phyloP scores from a whole-genome alignment of 1,140 invertebrate genomes.

The Conus ventricosus region DNA sequence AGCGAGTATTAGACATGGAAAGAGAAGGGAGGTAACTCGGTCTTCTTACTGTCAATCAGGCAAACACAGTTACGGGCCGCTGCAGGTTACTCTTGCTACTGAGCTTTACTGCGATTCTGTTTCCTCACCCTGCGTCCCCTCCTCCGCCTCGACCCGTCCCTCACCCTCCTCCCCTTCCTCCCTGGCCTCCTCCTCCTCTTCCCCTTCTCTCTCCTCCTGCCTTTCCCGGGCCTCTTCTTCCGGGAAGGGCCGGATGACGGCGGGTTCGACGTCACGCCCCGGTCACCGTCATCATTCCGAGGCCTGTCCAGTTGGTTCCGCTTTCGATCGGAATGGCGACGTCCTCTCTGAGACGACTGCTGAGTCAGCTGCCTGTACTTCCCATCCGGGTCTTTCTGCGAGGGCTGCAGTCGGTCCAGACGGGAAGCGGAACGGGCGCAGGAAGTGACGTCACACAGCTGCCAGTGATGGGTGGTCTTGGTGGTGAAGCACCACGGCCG shows the following conservation, averaged over 20 bases:
- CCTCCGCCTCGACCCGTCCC: background rate
- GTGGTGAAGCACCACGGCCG: conserved; percentile 65
- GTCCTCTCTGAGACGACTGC: background rate
- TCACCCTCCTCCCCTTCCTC: background rate
- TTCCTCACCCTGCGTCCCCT: background rate
- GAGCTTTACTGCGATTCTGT: background rate
- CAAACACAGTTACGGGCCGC: background rate
- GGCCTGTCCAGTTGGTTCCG: background rate
- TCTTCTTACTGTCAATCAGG: background rate
- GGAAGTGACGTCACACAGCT: conserved; percentile 60
- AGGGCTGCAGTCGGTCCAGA: background rate
- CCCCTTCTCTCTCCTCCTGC: background rate
- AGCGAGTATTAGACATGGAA: background rate
- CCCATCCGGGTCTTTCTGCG: background rate
- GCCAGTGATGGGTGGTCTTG: conserved; percentile 53
- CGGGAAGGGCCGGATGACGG: background rate
- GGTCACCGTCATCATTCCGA: background rate
- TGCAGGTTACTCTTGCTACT: background rate
- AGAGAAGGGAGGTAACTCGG: background rate
- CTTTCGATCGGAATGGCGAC: background rate
- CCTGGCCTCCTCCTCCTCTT: background rate
- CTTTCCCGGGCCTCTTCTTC: background rate
- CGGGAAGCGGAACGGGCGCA: conserved; percentile 21
- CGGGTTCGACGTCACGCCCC: too few species aligned
- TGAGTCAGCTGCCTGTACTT: too few species aligned